Percentiles rank a stretch among this genome's conserved stretches.
phyloP scores from a whole-genome alignment of 64 coral and sea anemone genomes.

The Dendrophyllia cribrosa region DNA sequence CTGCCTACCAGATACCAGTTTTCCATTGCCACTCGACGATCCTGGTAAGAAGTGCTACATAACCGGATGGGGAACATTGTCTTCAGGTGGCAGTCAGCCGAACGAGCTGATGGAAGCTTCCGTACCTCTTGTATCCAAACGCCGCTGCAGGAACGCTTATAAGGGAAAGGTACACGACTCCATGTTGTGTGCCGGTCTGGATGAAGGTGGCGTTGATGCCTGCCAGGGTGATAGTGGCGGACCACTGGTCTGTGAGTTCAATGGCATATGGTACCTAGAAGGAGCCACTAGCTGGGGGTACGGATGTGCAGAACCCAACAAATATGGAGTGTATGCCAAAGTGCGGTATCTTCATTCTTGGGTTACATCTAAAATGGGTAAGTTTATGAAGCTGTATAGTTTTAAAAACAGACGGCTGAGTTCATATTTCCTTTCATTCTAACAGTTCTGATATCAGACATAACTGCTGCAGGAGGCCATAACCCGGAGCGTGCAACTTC shows the following conservation, averaged over 20 bases:
- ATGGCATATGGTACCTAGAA: slow-evolving; percentile 8
- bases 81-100: background rate
- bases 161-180: slow-evolving; percentile 18
- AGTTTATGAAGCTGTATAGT: no score
- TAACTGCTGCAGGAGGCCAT: no score
- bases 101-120: background rate
- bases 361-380: background rate
- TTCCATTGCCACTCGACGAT: background rate
- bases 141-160: background rate
- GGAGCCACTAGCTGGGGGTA: slow-evolving; percentile 9
- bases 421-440: no score
- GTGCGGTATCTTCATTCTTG: background rate
- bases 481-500: no score
- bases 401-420: no score
- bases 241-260: slow-evolving; percentile 5
- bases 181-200: slow-evolving; percentile 55
- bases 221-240: slow-evolving; percentile 21
- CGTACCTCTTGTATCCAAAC: slow-evolving; percentile 38
- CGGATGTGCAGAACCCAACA: background rate
- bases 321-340: background rate
- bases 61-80: slow-evolving; percentile 46
- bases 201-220: slow-evolving; percentile 15
- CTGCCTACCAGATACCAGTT: background rate
- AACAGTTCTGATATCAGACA: no score
- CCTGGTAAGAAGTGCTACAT: slow-evolving; percentile 5